Conservation (phyloP, 2,888 invertebrate species). For the Diadromus collaris region DNA sequence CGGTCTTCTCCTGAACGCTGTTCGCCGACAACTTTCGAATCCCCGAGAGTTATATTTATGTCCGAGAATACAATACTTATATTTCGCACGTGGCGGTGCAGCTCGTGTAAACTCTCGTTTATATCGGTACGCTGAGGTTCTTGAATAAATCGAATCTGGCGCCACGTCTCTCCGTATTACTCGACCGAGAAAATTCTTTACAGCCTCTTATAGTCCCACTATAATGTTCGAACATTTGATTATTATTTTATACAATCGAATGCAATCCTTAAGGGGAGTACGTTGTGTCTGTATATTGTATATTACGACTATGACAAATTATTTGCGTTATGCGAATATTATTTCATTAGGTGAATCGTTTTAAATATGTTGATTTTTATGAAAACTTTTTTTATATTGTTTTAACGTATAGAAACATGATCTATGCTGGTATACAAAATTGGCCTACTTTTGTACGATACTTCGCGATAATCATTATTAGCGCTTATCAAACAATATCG, state of each 20-base stretch:
- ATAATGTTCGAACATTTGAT: no score
- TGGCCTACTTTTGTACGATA: not conserved
- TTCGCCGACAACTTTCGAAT: not conserved
- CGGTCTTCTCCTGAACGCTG: not conserved
- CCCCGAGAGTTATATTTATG: constrained; percentile 12
- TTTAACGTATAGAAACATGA: not conserved
- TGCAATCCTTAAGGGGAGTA: no score
- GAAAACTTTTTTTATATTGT: not conserved
- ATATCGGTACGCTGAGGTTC: constrained; percentile 6
- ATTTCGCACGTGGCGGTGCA: not conserved
- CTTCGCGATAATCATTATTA: not conserved
- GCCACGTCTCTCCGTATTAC: not conserved
- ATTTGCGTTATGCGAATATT: not conserved
- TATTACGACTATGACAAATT: no score
- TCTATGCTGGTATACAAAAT: not conserved
- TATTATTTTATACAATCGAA: no score
- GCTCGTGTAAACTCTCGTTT: not conserved
- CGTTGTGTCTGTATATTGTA: no score
- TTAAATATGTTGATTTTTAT: not conserved
- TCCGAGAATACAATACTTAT: constrained; percentile 14
- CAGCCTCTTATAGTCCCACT: no score
- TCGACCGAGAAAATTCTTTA: not conserved
- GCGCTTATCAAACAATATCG: not conserved
- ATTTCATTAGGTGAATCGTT: not conserved
- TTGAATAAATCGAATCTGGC: not conserved